These are phyloP conservation scores for Mesocricetus auratus DNA, from an alignment of 2,113 vertebrate genomes.

Conservation along the genomic window DNA sequence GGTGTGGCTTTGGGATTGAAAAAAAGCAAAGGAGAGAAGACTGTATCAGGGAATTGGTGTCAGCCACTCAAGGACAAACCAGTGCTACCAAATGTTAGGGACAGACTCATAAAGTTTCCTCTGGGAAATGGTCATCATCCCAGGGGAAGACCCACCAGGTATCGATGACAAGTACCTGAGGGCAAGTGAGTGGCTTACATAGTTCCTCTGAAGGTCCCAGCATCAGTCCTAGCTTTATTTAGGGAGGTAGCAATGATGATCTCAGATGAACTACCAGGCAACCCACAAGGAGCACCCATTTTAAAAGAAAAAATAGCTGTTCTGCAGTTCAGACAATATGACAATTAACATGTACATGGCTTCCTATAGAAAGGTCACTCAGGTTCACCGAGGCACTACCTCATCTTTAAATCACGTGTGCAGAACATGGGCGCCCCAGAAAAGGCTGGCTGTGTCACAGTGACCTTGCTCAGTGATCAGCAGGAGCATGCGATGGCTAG, in stretches of 20 bases:
- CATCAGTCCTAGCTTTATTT: neutral
- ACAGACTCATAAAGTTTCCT: neutral
- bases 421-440: neutral
- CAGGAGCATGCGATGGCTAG: too few relatives aligned
- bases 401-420: neutral
- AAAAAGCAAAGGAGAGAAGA: neutral
- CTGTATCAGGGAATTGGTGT: neutral
- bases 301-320: neutral
- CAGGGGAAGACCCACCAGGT: neutral
- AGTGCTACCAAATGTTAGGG: neutral
- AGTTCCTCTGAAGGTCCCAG: neutral
- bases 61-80: neutral
- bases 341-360: slow-evolving; percentile 72
- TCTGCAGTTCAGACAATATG: neutral
- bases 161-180: fast-evolving
- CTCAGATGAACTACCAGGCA: neutral
- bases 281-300: neutral
- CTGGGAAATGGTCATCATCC: neutral
- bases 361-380: slow-evolving; percentile 73
- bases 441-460: neutral
- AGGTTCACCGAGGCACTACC: fast-evolving
- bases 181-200: neutral
- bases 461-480: neutral
- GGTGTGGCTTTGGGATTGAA: neutral
- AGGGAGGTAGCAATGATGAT: neutral